Conservation (phyloP, 2,888 invertebrate genomes). For the Ametastegia equiseti region DNA sequence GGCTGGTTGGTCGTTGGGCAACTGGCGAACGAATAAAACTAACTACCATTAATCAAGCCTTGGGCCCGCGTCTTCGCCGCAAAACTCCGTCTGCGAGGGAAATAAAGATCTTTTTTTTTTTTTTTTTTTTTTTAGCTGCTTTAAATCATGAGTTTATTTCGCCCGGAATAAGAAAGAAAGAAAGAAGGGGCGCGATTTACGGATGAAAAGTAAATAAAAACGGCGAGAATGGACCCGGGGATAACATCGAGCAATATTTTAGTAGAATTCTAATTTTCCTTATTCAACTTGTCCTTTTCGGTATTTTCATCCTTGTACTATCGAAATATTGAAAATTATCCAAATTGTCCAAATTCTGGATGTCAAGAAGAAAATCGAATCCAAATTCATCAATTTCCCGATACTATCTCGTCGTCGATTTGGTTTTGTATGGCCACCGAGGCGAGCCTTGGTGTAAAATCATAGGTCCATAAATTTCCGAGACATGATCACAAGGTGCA, state of each 20-base stretch:
- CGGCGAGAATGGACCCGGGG: background rate
- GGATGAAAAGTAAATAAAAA: constrained; percentile 30
- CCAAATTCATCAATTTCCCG: background rate
- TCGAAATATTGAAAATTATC: no score
- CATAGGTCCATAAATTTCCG: background rate
- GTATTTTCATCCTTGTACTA: background rate
- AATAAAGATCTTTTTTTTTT: constrained; percentile 70
- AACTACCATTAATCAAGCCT: constrained; percentile 72
- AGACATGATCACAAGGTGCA: constrained; percentile 33
- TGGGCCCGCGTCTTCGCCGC: constrained; percentile 62
- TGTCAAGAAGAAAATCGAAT: background rate
- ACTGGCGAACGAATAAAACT: constrained; percentile 68
- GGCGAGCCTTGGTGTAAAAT: background rate
- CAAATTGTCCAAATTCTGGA: background rate
- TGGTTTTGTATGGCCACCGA: background rate
- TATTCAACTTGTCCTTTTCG: background rate
- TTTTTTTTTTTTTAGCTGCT: constrained; percentile 65
- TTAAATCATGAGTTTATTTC: constrained; percentile 73
- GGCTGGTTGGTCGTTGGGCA: constrained; percentile 48
- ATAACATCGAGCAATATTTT: background rate
- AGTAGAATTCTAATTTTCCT: background rate
- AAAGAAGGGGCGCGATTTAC: constrained; percentile 30
- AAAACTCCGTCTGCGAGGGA: constrained; percentile 64
- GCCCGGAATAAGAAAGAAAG: constrained; percentile 52
- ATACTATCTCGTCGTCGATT: background rate